These are phyloP conservation scores for Harpagus bidentatus DNA, from an alignment of 2,113 vertebrate species.

Conservation along the genomic window DNA sequence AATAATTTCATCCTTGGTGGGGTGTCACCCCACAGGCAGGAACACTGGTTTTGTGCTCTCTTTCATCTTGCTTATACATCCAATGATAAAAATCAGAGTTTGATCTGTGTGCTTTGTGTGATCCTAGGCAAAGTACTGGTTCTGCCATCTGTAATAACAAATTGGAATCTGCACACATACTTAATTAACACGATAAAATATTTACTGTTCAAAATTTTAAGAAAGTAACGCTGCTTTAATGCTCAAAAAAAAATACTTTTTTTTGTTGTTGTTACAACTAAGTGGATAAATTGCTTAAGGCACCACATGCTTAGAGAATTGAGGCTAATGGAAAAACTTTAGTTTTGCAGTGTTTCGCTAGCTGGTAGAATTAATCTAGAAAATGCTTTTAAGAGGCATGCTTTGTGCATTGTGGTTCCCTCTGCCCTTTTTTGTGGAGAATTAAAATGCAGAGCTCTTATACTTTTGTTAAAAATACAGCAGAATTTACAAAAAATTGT, in stretches of 20 bases:
- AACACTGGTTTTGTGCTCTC: not conserved
- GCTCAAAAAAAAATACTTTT: not conserved
- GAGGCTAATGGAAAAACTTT: constrained; percentile 51
- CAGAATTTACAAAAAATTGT: not conserved
- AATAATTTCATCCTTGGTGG: not conserved
- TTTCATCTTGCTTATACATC: not conserved
- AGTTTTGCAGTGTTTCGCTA: not conserved
- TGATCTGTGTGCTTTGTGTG: fast-evolving
- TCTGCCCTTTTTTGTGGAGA: not conserved
- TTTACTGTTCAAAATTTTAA: constrained; percentile 23
- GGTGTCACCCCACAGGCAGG: not conserved
- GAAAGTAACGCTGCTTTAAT: not conserved
- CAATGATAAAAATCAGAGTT: not conserved
- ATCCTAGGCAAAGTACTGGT: not conserved
- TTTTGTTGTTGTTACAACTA: not conserved
- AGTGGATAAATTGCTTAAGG: constrained; percentile 54
- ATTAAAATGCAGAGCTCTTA: not conserved
- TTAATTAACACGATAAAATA: constrained; percentile 30
- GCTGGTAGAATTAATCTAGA: constrained; percentile 27
- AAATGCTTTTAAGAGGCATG: not conserved
- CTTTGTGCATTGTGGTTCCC: not conserved
- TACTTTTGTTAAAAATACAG: not conserved
- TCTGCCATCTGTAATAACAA: not conserved
- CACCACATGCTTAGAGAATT: not conserved
- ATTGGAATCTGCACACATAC: not conserved